Evolutionary conservation across 2,113 vertebrate genomes (phyloP).

Genomic region (Salminus brasiliensis): DNA sequence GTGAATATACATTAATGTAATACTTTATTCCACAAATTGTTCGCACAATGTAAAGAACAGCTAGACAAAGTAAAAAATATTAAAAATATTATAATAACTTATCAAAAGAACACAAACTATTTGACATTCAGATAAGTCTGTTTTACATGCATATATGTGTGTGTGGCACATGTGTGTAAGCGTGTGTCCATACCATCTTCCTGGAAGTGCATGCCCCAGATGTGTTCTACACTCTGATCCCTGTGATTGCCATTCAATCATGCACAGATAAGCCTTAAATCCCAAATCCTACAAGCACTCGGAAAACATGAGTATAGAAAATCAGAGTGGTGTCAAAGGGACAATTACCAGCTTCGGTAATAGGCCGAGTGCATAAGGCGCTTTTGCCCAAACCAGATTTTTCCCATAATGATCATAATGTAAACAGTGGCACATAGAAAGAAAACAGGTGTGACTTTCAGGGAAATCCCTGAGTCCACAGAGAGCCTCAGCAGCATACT

Average conservation of each 20-base stretch:
- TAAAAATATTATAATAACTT: not conserved
- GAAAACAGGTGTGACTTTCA: not conserved
- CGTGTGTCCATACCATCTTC: not conserved
- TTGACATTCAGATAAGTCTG: not conserved
- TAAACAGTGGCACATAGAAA: conserved; percentile 6
- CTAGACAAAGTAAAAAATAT: no score
- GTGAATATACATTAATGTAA: no score
- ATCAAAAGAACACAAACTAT: not conserved
- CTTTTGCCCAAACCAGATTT: conserved; percentile 21
- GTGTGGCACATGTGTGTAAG: not conserved
- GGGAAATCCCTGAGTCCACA: conserved; percentile 5
- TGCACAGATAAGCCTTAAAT: conserved; percentile 52
- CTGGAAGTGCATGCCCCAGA: conserved; percentile 56
- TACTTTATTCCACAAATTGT: no score
- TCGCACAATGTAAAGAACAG: no score
- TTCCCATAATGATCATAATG: conserved; percentile 14
- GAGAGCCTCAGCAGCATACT: not conserved
- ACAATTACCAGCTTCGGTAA: conserved; percentile 39
- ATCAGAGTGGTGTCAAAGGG: conserved; percentile 24
- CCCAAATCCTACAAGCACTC: conserved; percentile 48
- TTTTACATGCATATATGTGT: not conserved
- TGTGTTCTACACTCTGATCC: conserved; percentile 60
- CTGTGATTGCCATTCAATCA: conserved; percentile 53
- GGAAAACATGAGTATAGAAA: conserved; percentile 36
- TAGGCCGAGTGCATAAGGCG: conserved; percentile 5